Conservation (phyloP, 2,888 invertebrate species). For the Orthosia cruda region DNA sequence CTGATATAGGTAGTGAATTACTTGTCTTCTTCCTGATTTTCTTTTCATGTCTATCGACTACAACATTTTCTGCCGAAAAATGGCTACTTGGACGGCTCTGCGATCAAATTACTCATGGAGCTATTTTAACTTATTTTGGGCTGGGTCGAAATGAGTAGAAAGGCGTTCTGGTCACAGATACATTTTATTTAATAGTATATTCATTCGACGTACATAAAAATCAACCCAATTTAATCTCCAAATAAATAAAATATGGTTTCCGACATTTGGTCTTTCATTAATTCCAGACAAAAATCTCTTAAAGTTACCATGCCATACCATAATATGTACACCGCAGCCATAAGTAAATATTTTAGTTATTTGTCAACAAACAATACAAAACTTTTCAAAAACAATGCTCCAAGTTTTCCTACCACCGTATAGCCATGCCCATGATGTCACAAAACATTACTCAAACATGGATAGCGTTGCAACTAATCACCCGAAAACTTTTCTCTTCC, state of each 20-base stretch:
- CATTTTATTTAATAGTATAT: too few species aligned
- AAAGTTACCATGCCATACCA: too few species aligned
- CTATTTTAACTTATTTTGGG: not conserved
- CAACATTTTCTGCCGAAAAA: too few species aligned
- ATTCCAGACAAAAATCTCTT: not conserved
- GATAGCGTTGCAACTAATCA: conserved; percentile 42
- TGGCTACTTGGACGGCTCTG: too few species aligned
- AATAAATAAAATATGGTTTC: too few species aligned
- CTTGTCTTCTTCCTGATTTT: too few species aligned
- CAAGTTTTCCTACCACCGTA: not conserved
- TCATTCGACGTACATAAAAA: too few species aligned
- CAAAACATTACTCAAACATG: conserved; percentile 44
- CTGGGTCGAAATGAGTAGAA: not conserved
- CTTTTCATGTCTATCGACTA: too few species aligned
- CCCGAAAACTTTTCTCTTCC: conserved; percentile 43
- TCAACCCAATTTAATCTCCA: too few species aligned
- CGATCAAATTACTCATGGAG: not conserved
- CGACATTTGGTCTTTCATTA: not conserved
- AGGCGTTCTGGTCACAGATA: not conserved
- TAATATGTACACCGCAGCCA: not conserved
- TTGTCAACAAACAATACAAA: not conserved
- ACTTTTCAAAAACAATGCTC: not conserved
- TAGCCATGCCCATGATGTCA: conserved; percentile 1
- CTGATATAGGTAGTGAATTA: not conserved
- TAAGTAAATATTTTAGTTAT: not conserved